These are phyloP conservation scores for Echeneis naucrates DNA, from an alignment of 2,797 vertebrate genomes.

Conservation along the genomic window DNA sequence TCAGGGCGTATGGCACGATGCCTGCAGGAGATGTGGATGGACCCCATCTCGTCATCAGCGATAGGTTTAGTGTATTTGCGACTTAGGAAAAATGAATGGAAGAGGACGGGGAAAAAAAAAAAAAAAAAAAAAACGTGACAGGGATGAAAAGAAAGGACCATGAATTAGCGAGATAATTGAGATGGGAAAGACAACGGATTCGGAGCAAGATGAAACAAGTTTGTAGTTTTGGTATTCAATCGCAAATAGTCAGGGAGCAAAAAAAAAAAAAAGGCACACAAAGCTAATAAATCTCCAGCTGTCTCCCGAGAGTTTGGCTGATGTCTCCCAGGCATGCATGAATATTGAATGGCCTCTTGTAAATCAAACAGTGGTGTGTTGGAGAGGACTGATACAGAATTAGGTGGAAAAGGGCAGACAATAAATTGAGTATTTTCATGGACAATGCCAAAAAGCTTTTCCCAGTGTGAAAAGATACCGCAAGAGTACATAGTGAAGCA, in stretches of 20 bases:
- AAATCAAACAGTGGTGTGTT: constrained; percentile 68
- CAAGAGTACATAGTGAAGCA: constrained; percentile 51
- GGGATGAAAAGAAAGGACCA: constrained; percentile 16
- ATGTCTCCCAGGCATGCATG: constrained; percentile 55
- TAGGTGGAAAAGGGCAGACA: constrained; percentile 62
- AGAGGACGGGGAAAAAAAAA: background rate
- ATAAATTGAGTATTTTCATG: constrained; percentile 63
- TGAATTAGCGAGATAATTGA: constrained; percentile 27
- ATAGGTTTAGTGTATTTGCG: constrained; percentile 37
- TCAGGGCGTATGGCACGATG: constrained; percentile 39
- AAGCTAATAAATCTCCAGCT: constrained; percentile 50
- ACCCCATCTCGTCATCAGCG: constrained; percentile 26
- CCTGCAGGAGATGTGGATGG: constrained; percentile 42
- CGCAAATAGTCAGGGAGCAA: constrained; percentile 40
- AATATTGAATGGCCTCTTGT: constrained; percentile 71
- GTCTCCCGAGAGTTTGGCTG: constrained; percentile 50
- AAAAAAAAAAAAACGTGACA: background rate
- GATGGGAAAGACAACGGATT: constrained; percentile 30
- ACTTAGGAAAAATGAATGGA: background rate
- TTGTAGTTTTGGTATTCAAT: constrained; percentile 26
- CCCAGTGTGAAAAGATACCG: constrained; percentile 23
- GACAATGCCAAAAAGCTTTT: constrained; percentile 40
- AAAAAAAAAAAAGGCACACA: constrained; percentile 21
- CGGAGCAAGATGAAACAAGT: constrained; percentile 44
- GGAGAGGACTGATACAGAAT: constrained; percentile 59